A percentile compares a stretch with the other conserved stretches of the same genome.
Conservation (phyloP, 2,113 vertebrate species). For the Oryzias woworae region DNA sequence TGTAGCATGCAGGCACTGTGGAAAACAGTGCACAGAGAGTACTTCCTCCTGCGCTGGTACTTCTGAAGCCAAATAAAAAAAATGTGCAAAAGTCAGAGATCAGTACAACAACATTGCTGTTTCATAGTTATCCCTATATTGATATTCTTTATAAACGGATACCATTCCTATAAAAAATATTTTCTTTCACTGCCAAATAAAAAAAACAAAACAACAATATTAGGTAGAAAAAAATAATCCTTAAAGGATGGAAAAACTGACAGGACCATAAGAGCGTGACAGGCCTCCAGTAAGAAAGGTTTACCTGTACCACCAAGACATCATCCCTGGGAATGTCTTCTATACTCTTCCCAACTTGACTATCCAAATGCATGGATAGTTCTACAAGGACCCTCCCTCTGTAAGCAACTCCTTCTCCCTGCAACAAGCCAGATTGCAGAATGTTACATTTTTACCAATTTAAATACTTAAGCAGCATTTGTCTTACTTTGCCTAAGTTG, state of each 20-base stretch:
- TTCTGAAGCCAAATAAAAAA: conserved; percentile 74
- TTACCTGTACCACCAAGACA: conserved; percentile 91
- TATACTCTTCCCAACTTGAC: conserved; percentile 81
- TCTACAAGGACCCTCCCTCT: conserved; percentile 92
- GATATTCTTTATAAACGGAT: neutral
- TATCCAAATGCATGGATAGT: conserved; percentile 87
- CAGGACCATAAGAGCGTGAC: no score
- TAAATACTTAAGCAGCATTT: neutral
- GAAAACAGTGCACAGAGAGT: conserved; percentile 89
- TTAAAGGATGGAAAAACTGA: no score
- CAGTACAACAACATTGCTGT: neutral
- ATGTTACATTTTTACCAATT: no score
- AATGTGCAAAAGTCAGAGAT: conserved; percentile 1
- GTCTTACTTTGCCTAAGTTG: conserved; percentile 88
- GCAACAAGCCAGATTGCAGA: conserved; percentile 17
- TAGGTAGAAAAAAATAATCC: no score
- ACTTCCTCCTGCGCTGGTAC: conserved; percentile 92
- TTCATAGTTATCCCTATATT: neutral
- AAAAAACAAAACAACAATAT: neutral
- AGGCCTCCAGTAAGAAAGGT: neutral
- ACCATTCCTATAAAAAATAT: neutral
- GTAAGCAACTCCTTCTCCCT: conserved; percentile 96
- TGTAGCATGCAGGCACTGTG: conserved; percentile 93
- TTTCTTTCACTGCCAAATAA: neutral
- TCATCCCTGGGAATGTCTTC: conserved; percentile 89